A percentile compares a stretch with the other conserved stretches of the same genome.
Conservation (phyloP, 23 tunicate species). For the Styela clava region DNA sequence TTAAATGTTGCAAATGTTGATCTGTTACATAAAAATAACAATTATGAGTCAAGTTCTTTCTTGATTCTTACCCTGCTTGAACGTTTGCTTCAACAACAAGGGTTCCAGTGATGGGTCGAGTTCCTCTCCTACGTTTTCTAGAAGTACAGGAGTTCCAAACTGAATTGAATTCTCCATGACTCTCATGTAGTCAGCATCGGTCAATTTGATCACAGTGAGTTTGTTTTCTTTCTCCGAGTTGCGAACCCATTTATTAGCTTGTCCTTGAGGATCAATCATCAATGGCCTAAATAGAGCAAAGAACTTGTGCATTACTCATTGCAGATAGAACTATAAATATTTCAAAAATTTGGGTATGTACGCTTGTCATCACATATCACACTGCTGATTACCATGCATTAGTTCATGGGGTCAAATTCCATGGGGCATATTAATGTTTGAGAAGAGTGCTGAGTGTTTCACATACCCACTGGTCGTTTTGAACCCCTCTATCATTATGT, state of each 20-base stretch:
- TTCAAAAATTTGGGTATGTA: background rate
- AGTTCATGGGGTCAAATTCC: too few relatives aligned
- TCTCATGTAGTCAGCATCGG: conserved; percentile 87
- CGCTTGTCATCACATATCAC: too few relatives aligned
- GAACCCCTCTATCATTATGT: too few relatives aligned
- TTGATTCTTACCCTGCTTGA: conserved; percentile 89
- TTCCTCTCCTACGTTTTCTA: conserved; percentile 96
- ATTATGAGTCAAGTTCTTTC: too few relatives aligned
- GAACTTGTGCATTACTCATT: background rate
- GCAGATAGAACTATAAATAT: background rate
- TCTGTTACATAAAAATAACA: too few relatives aligned
- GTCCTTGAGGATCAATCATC: conserved; percentile 99
- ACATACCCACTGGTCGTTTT: too few relatives aligned
- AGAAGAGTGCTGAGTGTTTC: too few relatives aligned
- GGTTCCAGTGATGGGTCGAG: conserved; percentile 99
- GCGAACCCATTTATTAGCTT: conserved; percentile 96
- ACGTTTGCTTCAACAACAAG: conserved; percentile 90
- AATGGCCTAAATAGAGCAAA: conserved; percentile 58
- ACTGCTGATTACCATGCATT: too few relatives aligned
- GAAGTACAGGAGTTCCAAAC: conserved; percentile 93
- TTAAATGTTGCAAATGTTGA: too few relatives aligned
- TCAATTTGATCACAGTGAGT: conserved; percentile 80
- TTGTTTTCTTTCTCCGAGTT: conserved; percentile 95
- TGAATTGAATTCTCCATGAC: conserved; percentile 97
- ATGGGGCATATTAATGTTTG: too few relatives aligned